Conservation (phyloP, 2,113 vertebrate species). For the Nothobranchius kuhntae region DNA sequence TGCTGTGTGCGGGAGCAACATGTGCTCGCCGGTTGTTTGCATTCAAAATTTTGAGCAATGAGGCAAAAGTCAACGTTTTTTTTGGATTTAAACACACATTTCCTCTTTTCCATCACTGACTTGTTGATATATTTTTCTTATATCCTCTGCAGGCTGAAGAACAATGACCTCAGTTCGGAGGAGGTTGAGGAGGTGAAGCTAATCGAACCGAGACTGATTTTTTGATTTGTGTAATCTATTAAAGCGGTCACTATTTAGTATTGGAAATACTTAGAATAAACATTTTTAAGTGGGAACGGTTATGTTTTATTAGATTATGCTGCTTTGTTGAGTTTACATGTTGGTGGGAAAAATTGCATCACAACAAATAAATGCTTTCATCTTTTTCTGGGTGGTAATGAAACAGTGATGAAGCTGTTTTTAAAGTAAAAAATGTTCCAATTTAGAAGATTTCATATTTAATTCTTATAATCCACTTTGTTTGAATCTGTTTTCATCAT, state of each 20-base stretch:
- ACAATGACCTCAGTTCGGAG: slow-evolving; percentile 78
- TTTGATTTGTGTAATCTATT: slow-evolving; percentile 65
- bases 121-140: slow-evolving; percentile 2
- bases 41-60: too few relatives aligned
- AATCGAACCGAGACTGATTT: slow-evolving; percentile 77
- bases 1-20: background rate
- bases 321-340: too few relatives aligned
- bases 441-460: too few relatives aligned
- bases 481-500: too few relatives aligned
- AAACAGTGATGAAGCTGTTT: too few relatives aligned
- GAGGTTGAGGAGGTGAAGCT: slow-evolving; percentile 71
- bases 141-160: slow-evolving; percentile 77
- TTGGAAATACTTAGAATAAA: slow-evolving; percentile 2
- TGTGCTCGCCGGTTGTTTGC: too few relatives aligned
- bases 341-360: too few relatives aligned
- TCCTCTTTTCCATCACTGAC: background rate
- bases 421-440: too few relatives aligned
- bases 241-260: slow-evolving; percentile 28
- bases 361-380: too few relatives aligned
- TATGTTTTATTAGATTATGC: too few relatives aligned
- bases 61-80: background rate
- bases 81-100: background rate
- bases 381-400: too few relatives aligned
- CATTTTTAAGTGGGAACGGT: background rate
- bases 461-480: too few relatives aligned